These are phyloP conservation scores for Nomada ferruginata DNA, from an alignment of 2,888 invertebrate species.

Conservation along the genomic window DNA sequence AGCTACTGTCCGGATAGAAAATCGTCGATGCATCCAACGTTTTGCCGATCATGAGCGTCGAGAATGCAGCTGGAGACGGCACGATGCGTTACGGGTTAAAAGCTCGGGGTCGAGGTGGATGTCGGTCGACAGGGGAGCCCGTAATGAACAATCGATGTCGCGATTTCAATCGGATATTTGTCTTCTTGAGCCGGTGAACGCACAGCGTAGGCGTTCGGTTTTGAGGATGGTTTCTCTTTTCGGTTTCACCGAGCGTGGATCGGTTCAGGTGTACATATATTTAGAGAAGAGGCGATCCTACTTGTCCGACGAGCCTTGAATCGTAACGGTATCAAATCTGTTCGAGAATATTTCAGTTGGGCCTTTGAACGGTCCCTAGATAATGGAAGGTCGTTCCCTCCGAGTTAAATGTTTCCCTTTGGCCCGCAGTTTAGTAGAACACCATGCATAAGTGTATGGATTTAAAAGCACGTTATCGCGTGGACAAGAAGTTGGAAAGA, in stretches of 20 bases:
- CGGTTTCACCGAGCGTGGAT: conserved; percentile 25
- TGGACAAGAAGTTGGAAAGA: too few species aligned
- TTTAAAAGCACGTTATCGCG: too few species aligned
- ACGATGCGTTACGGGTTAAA: conserved; percentile 37
- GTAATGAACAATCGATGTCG: conserved; percentile 55
- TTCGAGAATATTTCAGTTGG: too few species aligned
- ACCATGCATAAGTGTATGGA: too few species aligned
- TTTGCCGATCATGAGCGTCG: conserved; percentile 13
- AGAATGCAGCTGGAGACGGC: conserved; percentile 5
- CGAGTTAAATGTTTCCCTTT: too few species aligned
- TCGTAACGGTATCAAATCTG: too few species aligned
- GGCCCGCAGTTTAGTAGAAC: too few species aligned
- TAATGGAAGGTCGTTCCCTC: too few species aligned
- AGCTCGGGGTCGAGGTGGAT: conserved; percentile 28
- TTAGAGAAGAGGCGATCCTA: background rate
- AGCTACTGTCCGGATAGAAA: conserved; percentile 54
- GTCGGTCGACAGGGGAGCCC: conserved; percentile 3
- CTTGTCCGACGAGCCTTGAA: background rate
- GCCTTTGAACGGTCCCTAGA: too few species aligned
- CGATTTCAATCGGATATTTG: conserved; percentile 55
- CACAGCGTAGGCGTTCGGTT: conserved; percentile 21
- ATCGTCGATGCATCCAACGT: conserved; percentile 50
- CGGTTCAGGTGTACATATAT: background rate
- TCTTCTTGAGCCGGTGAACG: conserved; percentile 21
- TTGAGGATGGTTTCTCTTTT: conserved; percentile 40